Evolutionary conservation across 2,113 vertebrate genomes (phyloP), one percentile per base, ranked within the genome.

Genomic region (Mesembrinibis cayennensis): DNA sequence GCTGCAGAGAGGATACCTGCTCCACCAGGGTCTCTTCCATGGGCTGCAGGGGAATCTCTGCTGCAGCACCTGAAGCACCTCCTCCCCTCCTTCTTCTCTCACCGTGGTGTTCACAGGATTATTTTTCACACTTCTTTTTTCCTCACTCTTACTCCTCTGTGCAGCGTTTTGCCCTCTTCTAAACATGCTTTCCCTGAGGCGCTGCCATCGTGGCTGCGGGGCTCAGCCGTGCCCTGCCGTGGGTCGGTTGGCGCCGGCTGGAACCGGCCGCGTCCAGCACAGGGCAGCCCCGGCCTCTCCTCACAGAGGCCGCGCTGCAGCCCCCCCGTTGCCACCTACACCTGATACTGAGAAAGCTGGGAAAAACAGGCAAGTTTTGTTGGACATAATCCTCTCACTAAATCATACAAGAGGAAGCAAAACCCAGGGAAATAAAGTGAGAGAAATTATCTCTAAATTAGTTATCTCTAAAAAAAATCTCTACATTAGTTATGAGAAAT

Each of bases 241-340:
- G 52, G 34, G 59, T 50, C 11, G 2, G 2, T n/a, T 66, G 15
- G 45, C 1, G 3, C 21, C 2, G 3, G 10, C 45, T 40, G 47
- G 53, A 69, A 45, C 62, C 3, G 11, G 56, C 32, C 1, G 2
- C 50, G 34, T 38, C 32, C 0, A 3, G 58, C 34, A 21, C 0
- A 1, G 23, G 25, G 34, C 50, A 73, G 38, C 27, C 34, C 74
- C 1, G 0, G 2, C 34, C 23, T 6, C 17, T 29, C 13, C 14
- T 47, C 44, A 11, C 32, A 25, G 67, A 36, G 23, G 10, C 38
- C 13, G 6, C 18, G 50, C 36, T 52, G 42, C 13, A 38, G 30
- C 4, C 9, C 5, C 12, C 8, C 13, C 12, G 0, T 26, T 44
- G n/a, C 20, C 71, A 32, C 13, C 30, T 55, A 8, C 6, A 26